Evolutionary conservation across 2,797 vertebrate genomes (phyloP), one percentile per base, ranked within the genome.

Genomic region (Leucoraja ocellata): DNA sequence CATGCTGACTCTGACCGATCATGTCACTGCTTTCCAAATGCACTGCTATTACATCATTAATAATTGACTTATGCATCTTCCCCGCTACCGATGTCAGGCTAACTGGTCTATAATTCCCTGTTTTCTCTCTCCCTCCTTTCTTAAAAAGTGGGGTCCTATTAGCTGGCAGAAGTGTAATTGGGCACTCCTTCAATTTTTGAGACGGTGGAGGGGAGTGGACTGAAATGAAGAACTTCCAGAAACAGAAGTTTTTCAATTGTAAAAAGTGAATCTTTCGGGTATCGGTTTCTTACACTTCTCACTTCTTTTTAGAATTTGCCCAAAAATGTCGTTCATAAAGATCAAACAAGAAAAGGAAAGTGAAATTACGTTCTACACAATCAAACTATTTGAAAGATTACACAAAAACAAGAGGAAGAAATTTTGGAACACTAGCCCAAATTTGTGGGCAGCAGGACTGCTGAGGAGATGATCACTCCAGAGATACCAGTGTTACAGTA

Each of bases 401-500:
- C 90, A 36, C 28, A 92, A 54, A 74, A 74, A 39, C 71, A 92
- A 58, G 54, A 92, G 73, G 71, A 76, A 46, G 39, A 92, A 74
- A 58, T 76, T 92, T 25, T 39, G 54, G 13, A 23, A 92, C 73
- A 74, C 90, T 25, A n/a, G n/a, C 21, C 58, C 94, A 94, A 95
- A 95, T 39, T 36, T 93, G 94, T 95, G 93, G 95, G 63, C 90
- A 32, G 46, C 83, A 86, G 93, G 28, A 68, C 81, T 93, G 84
- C 93, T 83, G 76, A 71, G 96, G 97, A 96, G 95, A 99, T 99
- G 99, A 99, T 99, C 96, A 99, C 99, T 95, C 99, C 99, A 94
- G 99, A 99, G 96, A 97, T 99, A 95, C 97, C 99, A 84, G 98
- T 99, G 94, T 96, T 99, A 93, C 99, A 99, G 99, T 99, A 96